These are phyloP conservation scores for Acropora tenuis DNA, from an alignment of 64 coral and sea anemone genomes.

Conservation along the genomic window DNA sequence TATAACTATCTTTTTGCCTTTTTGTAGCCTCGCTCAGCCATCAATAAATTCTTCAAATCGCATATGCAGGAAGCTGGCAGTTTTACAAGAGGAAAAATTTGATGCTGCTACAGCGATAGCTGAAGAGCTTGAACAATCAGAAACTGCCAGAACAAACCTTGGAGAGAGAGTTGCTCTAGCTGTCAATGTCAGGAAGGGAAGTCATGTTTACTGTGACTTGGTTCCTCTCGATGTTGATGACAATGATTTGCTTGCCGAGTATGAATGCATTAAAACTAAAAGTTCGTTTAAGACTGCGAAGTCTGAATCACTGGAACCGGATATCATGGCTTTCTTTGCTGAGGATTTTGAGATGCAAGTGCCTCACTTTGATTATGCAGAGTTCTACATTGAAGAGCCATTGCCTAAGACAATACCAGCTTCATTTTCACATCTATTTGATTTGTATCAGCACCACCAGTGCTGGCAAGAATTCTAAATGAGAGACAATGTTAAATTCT, in stretches of 20 bases:
- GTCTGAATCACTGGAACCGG: slow-evolving; percentile 61
- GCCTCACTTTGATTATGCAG: slow-evolving; percentile 73
- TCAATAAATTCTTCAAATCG: slow-evolving; percentile 69
- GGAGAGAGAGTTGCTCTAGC: slow-evolving; percentile 76
- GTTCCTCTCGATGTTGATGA: slow-evolving; percentile 74
- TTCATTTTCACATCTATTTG: slow-evolving; percentile 76
- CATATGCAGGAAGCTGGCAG: slow-evolving; percentile 52
- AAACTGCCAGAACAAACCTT: slow-evolving; percentile 60
- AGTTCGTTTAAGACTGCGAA: slow-evolving; percentile 39
- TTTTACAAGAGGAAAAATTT: slow-evolving; percentile 64
- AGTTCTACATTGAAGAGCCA: slow-evolving; percentile 64
- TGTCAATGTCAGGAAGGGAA: slow-evolving; percentile 82
- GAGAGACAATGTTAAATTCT: background rate
- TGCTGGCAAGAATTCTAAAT: slow-evolving; percentile 67
- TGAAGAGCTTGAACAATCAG: slow-evolving; percentile 80
- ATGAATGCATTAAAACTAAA: slow-evolving; percentile 24
- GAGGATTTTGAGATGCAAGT: slow-evolving; percentile 85
- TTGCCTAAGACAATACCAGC: slow-evolving; percentile 33
- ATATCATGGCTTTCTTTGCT: slow-evolving; percentile 83
- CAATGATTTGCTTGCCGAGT: slow-evolving; percentile 54
- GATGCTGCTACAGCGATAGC: slow-evolving; percentile 69
- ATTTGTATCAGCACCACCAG: slow-evolving; percentile 74
- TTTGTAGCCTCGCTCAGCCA: slow-evolving; percentile 69
- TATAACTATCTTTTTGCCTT: slow-evolving; percentile 1
- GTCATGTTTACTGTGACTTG: slow-evolving; percentile 69